Evolutionary conservation across 1,140 invertebrate species (phyloP).

Genomic region (Leptinotarsa texana): DNA sequence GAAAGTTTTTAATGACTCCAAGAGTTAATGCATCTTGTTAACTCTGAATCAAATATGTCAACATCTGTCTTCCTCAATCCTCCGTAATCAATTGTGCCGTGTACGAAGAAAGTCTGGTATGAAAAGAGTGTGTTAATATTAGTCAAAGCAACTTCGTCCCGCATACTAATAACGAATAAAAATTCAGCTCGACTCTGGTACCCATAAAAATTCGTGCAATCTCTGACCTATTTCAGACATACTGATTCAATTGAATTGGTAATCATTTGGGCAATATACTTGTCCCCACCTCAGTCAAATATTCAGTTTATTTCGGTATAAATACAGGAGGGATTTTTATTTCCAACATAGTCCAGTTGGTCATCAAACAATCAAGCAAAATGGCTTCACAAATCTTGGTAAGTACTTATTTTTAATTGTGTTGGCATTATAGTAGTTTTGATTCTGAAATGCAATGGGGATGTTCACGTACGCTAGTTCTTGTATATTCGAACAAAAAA

Average conservation of each 20-base stretch:
- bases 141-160: not conserved
- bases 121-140: not conserved
- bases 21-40: too few relatives aligned
- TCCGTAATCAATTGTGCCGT: too few relatives aligned
- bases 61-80: too few relatives aligned
- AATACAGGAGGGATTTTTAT: slow-evolving; percentile 10
- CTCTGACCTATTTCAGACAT: not conserved
- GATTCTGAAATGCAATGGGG: too few relatives aligned
- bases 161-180: not conserved
- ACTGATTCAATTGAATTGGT: not conserved
- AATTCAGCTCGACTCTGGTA: not conserved
- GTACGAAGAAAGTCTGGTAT: not conserved
- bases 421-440: too few relatives aligned
- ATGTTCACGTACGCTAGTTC: too few relatives aligned
- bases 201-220: slow-evolving; percentile 16
- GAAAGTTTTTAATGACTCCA: too few relatives aligned
- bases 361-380: slow-evolving; percentile 32
- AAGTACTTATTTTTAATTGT: slow-evolving; percentile 14
- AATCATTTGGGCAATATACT: slow-evolving; percentile 5
- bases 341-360: slow-evolving; percentile 11
- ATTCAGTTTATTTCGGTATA: slow-evolving; percentile 1
- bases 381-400: slow-evolving; percentile 41
- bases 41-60: too few relatives aligned
- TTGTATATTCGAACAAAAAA: too few relatives aligned
- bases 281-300: not conserved